Conservation (phyloP, 1,140 invertebrate species). For the Calephelis nemesis region DNA sequence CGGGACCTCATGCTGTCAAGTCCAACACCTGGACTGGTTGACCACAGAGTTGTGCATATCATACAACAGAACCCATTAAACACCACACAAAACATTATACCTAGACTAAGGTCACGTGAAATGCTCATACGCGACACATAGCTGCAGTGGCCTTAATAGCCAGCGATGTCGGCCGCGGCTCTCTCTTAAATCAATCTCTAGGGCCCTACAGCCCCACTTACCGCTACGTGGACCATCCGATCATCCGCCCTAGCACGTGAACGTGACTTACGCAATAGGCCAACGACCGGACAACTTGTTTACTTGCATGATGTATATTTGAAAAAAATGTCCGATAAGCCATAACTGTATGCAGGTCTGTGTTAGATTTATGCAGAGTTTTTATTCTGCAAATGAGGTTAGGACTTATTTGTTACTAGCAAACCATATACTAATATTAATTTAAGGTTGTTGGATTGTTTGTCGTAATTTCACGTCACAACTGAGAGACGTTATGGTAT, state of each 20-base stretch:
- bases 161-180: slow-evolving; percentile 66
- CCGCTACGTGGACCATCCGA: slow-evolving; percentile 46
- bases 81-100: neutral
- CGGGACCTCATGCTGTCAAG: no score
- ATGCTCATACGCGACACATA: slow-evolving; percentile 52
- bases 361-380: no score
- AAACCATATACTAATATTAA: no score
- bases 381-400: no score
- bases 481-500: no score
- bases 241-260: slow-evolving; percentile 48
- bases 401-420: no score
- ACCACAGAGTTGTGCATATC: no score
- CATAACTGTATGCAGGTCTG: no score
- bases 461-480: no score
- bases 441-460: no score
- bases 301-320: slow-evolving; percentile 3
- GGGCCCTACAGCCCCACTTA: slow-evolving; percentile 72
- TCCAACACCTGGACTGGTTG: no score
- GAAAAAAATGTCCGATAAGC: no score
- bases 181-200: slow-evolving; percentile 76
- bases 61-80: neutral
- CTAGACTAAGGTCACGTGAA: slow-evolving; percentile 31
- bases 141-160: slow-evolving; percentile 71
- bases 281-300: slow-evolving; percentile 62
- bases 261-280: slow-evolving; percentile 65